Evolutionary conservation across 2,888 invertebrate species (phyloP), one percentile per base, ranked within the genome.

Genomic region (Agrochola litura): DNA sequence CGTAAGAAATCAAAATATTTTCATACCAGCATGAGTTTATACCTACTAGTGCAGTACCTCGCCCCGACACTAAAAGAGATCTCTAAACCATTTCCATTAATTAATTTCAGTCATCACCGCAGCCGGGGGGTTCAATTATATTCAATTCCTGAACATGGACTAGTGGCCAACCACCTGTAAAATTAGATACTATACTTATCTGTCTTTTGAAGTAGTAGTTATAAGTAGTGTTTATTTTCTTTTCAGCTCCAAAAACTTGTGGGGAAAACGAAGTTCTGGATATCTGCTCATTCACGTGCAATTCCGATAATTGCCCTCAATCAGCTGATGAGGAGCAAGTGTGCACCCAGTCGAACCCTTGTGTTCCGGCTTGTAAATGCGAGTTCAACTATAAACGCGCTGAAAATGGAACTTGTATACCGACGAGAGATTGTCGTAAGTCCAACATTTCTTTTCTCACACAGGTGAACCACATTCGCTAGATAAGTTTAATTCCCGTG

Each of bases 301-400:
- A 83, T 10, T 82, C 87, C 0, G 92, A 93, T 60, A 73, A 84
- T 25, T 93, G 94, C 63, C 92, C 93, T 0, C 86, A 77, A 54
- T 83, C 82, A 22, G 85, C 87, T 10, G 65, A 82, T 1, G 85
- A 89, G 6, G 78, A 87, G 16, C 61, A 75, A n/a, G 52, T 64
- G 2, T 93, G 92, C 54, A 64, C 67, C 0, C 72, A 83, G 22
- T 87, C 91, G 3, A 58, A 82, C 0, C 60, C 74, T 0, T 93
- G 93, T 6, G 74, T 86, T 0, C 85, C 92, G 0, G 82, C 77
- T n/a, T 94, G 94, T 79, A 91, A 90, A 76, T 94, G 94, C 66
- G 72, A 64, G 5, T 91, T 93, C 76, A 92, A 93, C 82, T 83
- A 88, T 43, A 87, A 90, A 52, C 89, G 90, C 19, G 88, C 89